Base-by-base conservation (phyloP, 2,888 invertebrate species). In the Drosophila flavopinicola region DNA sequence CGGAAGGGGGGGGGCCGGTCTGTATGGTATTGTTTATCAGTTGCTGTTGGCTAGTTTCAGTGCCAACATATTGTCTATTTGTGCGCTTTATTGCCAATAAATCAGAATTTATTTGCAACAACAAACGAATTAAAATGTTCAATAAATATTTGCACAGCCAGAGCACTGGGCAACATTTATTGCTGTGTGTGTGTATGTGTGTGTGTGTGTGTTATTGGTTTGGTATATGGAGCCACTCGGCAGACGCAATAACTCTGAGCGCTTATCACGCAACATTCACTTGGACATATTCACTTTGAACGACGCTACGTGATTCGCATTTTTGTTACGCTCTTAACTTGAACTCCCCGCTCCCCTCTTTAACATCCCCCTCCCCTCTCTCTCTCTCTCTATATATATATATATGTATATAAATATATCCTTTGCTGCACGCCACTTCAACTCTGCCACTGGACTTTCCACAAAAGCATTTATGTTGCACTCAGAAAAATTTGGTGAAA, bases 61-160 rank as follows among this genome's bases (percentile, higher is more conserved):
- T 58, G 64, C 64, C 61, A 79, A 61, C 85, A 85, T 85, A 79
- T 80, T 79, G 87, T 79, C 70, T 85, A 78, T 80, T 78, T 77
- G 76, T 73, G 78, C 66, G 83, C 80, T 89, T 90, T 90, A 90
- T 90, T 89, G 88, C 89, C 90, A 90, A 90, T 90, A 90, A 90
- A 90, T 90, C 90, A 90, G 90, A 90, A 90, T 90, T 90, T 90
- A 90, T 90, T 90, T 90, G 89, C 90, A 89, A 89, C 90, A 89
- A 88, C 79, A 90, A 89, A 88, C 78, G 88, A 90, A 90, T 90
- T 90, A 90, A 90, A 90, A 90, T 89, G 90, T 90, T 90, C 91
- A 89, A 90, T 90, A 90, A 90, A 90, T 90, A 90, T 88, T 84
- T 90, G 90, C 83, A 88, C 65, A 72, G 78, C 42, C 47, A 25